A percentile compares a stretch with the other conserved stretches of the same genome.
These are phyloP conservation scores for Myotis brandtii DNA, from an alignment of 2,113 vertebrate species.

Conservation along the genomic window DNA sequence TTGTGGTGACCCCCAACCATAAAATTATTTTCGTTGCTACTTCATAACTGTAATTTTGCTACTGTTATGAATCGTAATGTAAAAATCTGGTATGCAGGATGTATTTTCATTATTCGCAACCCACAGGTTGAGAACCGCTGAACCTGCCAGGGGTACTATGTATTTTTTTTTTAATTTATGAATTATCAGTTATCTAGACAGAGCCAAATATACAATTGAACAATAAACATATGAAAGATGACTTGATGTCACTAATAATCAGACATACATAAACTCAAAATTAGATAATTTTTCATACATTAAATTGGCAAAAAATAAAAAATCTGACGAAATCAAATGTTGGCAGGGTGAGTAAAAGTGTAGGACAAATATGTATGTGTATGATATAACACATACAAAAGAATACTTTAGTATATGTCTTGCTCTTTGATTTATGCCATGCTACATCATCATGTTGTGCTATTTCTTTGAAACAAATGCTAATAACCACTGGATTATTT, in stretches of 20 bases:
- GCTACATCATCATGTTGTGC: background rate
- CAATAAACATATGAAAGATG: too few relatives aligned
- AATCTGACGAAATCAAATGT: background rate
- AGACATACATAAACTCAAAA: background rate
- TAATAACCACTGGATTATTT: background rate
- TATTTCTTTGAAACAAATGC: background rate
- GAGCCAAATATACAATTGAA: background rate
- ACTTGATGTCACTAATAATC: background rate
- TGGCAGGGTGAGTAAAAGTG: background rate
- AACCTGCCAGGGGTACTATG: background rate
- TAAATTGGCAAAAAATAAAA: background rate
- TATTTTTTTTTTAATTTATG: conserved; percentile 12
- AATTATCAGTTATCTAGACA: background rate
- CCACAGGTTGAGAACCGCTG: too few relatives aligned
- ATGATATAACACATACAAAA: background rate
- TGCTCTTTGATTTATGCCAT: background rate
- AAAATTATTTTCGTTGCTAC: too few relatives aligned
- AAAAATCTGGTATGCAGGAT: too few relatives aligned
- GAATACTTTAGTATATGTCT: background rate
- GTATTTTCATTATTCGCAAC: too few relatives aligned
- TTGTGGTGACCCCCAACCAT: too few relatives aligned
- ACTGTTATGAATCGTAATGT: too few relatives aligned
- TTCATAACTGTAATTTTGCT: too few relatives aligned
- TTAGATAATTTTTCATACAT: background rate
- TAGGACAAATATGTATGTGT: background rate